Conservation (phyloP, 2,888 invertebrate genomes). For the Acleris emargana region DNA sequence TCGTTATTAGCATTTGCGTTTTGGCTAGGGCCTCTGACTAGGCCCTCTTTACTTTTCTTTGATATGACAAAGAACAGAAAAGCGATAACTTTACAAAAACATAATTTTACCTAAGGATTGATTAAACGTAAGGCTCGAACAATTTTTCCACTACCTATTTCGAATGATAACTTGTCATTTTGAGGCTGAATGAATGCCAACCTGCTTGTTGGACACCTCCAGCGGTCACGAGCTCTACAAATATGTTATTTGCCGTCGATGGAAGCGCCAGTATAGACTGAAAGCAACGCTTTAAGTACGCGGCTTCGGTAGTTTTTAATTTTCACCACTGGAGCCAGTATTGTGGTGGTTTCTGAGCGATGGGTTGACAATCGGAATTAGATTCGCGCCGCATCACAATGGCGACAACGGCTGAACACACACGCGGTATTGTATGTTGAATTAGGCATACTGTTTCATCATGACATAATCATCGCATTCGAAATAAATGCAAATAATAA, state of each 20-base stretch:
- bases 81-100: too few relatives aligned
- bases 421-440: conserved; percentile 60
- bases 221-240: conserved; percentile 4
- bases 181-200: neutral
- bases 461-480: conserved; percentile 58
- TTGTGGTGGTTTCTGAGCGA: conserved; percentile 46
- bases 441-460: conserved; percentile 66
- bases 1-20: too few relatives aligned
- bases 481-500: conserved; percentile 17
- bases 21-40: too few relatives aligned
- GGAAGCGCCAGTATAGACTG: neutral
- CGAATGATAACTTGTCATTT: neutral
- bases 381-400: conserved; percentile 66
- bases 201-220: neutral
- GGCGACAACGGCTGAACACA: conserved; percentile 62
- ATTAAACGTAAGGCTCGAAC: neutral
- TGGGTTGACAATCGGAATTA: conserved; percentile 60
- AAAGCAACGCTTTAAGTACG: neutral
- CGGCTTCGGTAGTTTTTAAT: neutral
- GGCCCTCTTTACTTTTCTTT: too few relatives aligned
- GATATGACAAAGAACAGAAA: too few relatives aligned
- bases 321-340: neutral
- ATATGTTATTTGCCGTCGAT: neutral
- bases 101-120: too few relatives aligned
- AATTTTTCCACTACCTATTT: neutral